Evolutionary conservation across 1,140 invertebrate species (phyloP), one percentile per base, ranked within the genome.

Genomic region (Stratiolaelaps scimitus): DNA sequence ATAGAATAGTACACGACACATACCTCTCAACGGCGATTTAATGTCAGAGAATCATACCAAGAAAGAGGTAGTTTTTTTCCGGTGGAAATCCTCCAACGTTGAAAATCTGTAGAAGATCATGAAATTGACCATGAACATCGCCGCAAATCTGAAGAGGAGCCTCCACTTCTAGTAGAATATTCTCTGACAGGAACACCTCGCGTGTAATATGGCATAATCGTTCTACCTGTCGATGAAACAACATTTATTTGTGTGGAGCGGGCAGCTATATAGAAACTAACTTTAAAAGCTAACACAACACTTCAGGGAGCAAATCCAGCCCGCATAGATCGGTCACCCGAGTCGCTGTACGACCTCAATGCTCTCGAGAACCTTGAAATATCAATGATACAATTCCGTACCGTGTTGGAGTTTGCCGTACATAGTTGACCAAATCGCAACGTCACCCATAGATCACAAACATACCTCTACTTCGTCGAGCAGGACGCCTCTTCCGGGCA

Each of bases 401-500:
- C n/a, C n/a, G n/a, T 6, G 34, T 40, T 40, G 34, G 4, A 40
- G 34, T 40, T 40, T 40, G 10, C 10, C 10, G 34, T 48, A 48
- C 47, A 6, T 20, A 4, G 4, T 7, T 7, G 7, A 48, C 15
- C 5, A 48, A 15, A 15, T 4, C 47, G 47, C 5, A 23, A 23
- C 53, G 15, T 60, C 4, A 1, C 23, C 1, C 4, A 17, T 20
- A 26, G 2, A 23, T 60, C 23, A 26, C 34, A 4, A 40, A 40
- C 34, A 15, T 48, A 85, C 84, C 74, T 86, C 84, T 67, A 80
- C 80, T 75, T 86, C 84, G 64, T 83, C 82, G 70, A 86, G 76
- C 73, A 85, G 83, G 60, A 86, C 84, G 74, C 83, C 84, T 73
- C 85, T 86, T 28, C 84, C 84, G 19, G 84, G 84, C 66, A 84